These are phyloP conservation scores for Brachymystax lenok DNA, from an alignment of 2,797 vertebrate species.

Conservation along the genomic window DNA sequence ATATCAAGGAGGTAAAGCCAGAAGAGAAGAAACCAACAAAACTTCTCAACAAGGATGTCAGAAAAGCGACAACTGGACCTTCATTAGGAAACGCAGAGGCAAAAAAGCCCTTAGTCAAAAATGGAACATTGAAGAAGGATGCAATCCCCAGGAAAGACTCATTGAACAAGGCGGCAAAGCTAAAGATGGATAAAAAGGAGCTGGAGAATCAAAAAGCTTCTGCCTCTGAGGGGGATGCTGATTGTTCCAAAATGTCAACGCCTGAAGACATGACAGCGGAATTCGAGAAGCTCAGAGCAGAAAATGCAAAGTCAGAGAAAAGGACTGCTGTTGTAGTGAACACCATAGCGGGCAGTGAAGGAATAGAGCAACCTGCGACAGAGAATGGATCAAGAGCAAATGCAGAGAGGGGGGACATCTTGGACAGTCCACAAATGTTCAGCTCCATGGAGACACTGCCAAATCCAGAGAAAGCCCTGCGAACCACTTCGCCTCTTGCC, in stretches of 20 bases:
- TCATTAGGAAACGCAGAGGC: conserved; percentile 42
- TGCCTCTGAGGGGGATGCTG: background rate
- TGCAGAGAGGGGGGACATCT: background rate
- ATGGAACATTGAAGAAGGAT: conserved; percentile 68
- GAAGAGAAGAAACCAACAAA: conserved; percentile 67
- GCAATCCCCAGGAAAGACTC: conserved; percentile 70
- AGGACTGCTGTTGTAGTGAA: background rate
- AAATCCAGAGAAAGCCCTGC: conserved; percentile 46
- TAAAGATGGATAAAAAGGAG: conserved; percentile 45
- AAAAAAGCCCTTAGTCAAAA: conserved; percentile 66
- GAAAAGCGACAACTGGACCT: conserved; percentile 51
- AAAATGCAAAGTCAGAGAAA: conserved; percentile 31
- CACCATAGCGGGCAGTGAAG: conserved; percentile 45
- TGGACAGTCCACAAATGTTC: conserved; percentile 73
- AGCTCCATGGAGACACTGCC: conserved; percentile 52
- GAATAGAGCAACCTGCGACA: background rate
- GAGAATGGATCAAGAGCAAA: conserved; percentile 29
- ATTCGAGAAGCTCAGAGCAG: conserved; percentile 51
- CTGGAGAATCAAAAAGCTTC: conserved; percentile 36
- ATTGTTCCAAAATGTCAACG: conserved; percentile 67
- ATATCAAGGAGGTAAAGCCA: conserved; percentile 71
- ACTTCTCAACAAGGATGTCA: conserved; percentile 56
- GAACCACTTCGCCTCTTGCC: conserved; percentile 55
- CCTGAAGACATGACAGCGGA: conserved; percentile 62
- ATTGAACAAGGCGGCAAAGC: conserved; percentile 60